phyloP scores from a whole-genome alignment of 2,797 vertebrate species.

The Craterocephalus amniculus region DNA sequence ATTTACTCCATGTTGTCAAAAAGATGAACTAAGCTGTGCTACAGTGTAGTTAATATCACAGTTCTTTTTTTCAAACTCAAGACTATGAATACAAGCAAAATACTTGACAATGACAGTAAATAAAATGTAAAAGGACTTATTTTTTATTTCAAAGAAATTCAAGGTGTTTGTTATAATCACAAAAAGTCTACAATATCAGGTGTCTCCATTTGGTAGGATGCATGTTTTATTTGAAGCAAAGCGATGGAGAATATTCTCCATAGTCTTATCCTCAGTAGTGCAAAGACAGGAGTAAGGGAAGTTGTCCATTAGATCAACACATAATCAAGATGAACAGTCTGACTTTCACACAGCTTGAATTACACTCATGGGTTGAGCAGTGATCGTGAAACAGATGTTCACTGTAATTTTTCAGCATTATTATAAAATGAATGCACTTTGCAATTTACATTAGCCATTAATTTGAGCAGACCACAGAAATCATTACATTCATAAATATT shows the following conservation, averaged over 20 bases:
- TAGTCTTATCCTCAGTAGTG: constrained; percentile 71
- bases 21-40: too few species aligned
- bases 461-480: constrained; percentile 45
- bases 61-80: not conserved
- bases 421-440: constrained; percentile 65
- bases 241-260: constrained; percentile 59
- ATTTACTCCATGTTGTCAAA: not conserved
- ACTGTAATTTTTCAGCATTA: constrained; percentile 51
- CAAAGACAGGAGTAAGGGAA: constrained; percentile 57
- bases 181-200: constrained; percentile 38
- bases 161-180: constrained; percentile 28
- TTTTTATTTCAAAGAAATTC: not conserved
- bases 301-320: constrained; percentile 46
- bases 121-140: not conserved
- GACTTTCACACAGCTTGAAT: constrained; percentile 55
- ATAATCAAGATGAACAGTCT: constrained; percentile 50
- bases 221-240: constrained; percentile 78
- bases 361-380: constrained; percentile 41
- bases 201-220: constrained; percentile 56
- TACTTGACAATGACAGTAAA: not conserved
- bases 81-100: not conserved
- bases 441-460: constrained; percentile 58
- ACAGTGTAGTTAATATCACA: too few species aligned
- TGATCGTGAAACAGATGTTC: constrained; percentile 46
- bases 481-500: constrained; percentile 70